These are phyloP conservation scores for Halisarca cf. caerulea DNA, from an alignment of 37 sponge, comb jelly and placozoan genomes.

Conservation along the genomic window DNA sequence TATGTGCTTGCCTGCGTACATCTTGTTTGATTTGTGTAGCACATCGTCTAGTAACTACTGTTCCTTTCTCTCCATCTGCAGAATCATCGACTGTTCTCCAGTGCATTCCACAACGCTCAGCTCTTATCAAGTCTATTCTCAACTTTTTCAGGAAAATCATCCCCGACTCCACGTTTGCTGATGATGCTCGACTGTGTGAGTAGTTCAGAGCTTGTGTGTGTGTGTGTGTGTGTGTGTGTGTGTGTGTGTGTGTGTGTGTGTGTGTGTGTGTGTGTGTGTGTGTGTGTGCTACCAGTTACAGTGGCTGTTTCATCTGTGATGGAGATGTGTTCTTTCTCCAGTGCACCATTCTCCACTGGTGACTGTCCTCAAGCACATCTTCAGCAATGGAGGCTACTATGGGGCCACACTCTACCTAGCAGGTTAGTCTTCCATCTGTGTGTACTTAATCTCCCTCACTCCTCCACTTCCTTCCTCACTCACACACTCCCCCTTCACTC, in stretches of 20 bases:
- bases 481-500: too few relatives aligned
- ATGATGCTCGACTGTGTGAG: constrained; percentile 86
- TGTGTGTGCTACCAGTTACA: constrained; percentile 13
- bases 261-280: background rate
- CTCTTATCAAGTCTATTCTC: constrained; percentile 92
- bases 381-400: constrained; percentile 96
- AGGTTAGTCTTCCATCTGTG: constrained; percentile 55
- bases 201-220: background rate
- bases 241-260: constrained; percentile 5
- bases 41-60: too few relatives aligned
- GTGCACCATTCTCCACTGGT: constrained; percentile 90
- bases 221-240: background rate
- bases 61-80: too few relatives aligned
- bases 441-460: too few relatives aligned
- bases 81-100: background rate
- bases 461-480: too few relatives aligned
- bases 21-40: too few relatives aligned
- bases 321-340: constrained; percentile 10
- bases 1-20: too few relatives aligned
- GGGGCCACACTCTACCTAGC: constrained; percentile 91
- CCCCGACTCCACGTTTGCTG: constrained; percentile 88
- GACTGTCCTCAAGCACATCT: constrained; percentile 83
- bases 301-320: background rate
- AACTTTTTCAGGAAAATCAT: constrained; percentile 95
- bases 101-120: constrained; percentile 91